phyloP scores from a whole-genome alignment of 2,797 vertebrate species.

The Nyctalus aviator region DNA sequence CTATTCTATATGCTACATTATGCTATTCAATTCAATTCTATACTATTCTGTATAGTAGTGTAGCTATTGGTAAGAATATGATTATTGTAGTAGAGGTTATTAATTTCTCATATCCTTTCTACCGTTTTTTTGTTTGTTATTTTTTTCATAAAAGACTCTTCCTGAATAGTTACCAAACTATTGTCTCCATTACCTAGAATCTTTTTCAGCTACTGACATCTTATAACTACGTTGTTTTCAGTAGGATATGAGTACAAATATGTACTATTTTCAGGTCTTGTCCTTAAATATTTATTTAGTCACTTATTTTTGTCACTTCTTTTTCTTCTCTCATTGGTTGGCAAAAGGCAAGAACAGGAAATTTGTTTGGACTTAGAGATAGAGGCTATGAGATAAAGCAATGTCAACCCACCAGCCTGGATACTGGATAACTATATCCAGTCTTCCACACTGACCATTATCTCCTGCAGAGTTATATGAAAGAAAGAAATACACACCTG shows the following conservation, averaged over 20 bases:
- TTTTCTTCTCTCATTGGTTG: not conserved
- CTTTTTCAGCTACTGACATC: not conserved
- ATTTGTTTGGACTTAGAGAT: not conserved
- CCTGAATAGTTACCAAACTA: not conserved
- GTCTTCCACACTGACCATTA: not conserved
- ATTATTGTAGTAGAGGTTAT: not conserved
- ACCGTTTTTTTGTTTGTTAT: not conserved
- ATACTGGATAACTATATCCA: not conserved
- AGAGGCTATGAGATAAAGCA: not conserved
- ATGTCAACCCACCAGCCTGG: not conserved
- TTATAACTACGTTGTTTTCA: not conserved
- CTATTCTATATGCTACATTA: not conserved
- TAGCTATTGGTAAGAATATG: not conserved
- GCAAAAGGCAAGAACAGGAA: not conserved
- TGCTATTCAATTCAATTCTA: not conserved
- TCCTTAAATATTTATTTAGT: not conserved
- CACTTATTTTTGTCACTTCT: not conserved
- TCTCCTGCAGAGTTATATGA: not conserved
- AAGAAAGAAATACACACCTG: not conserved
- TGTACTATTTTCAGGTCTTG: not conserved
- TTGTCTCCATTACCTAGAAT: not conserved
- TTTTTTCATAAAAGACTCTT: not conserved
- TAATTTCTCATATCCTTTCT: not conserved
- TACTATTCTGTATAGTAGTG: not conserved
- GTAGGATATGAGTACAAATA: not conserved